Evolutionary conservation across 2,888 invertebrate genomes (phyloP).

Genomic region (Ceraclea dissimilis): DNA sequence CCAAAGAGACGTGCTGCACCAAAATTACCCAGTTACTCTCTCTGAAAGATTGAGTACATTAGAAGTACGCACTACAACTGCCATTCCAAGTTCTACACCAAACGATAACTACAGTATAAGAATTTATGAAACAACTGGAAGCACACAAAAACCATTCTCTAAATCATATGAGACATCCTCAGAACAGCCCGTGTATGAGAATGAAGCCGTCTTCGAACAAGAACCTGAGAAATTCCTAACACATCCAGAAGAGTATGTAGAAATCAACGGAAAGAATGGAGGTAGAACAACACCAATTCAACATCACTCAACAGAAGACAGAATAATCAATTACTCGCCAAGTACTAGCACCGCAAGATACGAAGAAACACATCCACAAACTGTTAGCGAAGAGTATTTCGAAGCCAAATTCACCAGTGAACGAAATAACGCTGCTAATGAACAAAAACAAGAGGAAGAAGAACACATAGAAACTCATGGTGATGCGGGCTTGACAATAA

Average conservation of each 20-base stretch:
- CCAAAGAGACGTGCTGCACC: conserved; percentile 55
- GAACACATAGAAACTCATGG: conserved; percentile 4
- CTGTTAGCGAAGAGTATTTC: not conserved
- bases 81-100: conserved; percentile 30
- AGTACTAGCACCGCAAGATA: conserved; percentile 16
- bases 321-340: conserved; percentile 8
- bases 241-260: conserved; percentile 20
- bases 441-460: not conserved
- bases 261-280: conserved; percentile 18
- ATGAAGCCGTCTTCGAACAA: conserved; percentile 24
- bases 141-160: conserved; percentile 7
- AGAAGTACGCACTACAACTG: conserved; percentile 27
- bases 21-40: conserved; percentile 55
- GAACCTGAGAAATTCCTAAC: conserved; percentile 23
- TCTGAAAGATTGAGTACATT: conserved; percentile 44
- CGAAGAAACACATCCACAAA: conserved; percentile 7
- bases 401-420: not conserved
- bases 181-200: conserved; percentile 20
- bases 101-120: conserved; percentile 21
- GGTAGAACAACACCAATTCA: conserved; percentile 6
- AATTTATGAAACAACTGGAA: conserved; percentile 22
- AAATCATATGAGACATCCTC: conserved; percentile 27
- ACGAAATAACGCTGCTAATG: not conserved
- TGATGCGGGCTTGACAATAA: conserved; percentile 26
- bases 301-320: conserved; percentile 7